A percentile compares a stretch with the other conserved stretches of the same genome.
phyloP scores from a whole-genome alignment of 2,888 invertebrate genomes.

The Epinotia bilunana region DNA sequence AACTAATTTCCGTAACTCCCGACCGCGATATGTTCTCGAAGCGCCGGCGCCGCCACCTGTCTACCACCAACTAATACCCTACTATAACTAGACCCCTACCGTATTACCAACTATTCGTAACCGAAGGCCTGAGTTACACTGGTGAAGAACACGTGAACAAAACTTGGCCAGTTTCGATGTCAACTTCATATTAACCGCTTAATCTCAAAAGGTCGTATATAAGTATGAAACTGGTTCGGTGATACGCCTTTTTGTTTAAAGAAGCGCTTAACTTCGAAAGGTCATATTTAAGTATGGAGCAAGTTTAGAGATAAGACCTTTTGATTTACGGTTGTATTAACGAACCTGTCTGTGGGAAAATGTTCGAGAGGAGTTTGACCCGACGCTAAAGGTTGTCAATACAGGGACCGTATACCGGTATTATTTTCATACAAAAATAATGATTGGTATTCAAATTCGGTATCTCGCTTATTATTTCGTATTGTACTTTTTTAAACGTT shows the following conservation, averaged over 20 bases:
- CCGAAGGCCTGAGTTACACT: not conserved
- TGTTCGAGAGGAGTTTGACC: constrained; percentile 30
- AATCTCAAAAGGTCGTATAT: constrained; percentile 3
- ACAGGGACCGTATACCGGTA: not conserved
- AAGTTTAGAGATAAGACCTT: constrained; percentile 10
- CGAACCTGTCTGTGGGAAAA: constrained; percentile 16
- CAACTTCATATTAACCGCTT: not conserved
- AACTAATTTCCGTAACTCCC: not conserved
- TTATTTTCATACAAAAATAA: no score
- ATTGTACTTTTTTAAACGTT: no score
- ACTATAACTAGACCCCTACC: not conserved
- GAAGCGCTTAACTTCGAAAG: not conserved
- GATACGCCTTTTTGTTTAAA: not conserved
- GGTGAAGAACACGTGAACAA: not conserved
- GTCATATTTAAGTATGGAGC: constrained; percentile 7
- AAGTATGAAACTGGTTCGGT: not conserved
- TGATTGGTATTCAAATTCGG: no score
- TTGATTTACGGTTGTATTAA: not conserved
- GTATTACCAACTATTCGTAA: not conserved
- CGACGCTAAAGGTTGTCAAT: constrained; percentile 11
- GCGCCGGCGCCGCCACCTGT: constrained; percentile 20
- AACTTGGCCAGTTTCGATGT: constrained; percentile 10
- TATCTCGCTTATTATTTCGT: no score
- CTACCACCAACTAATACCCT: not conserved
- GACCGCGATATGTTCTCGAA: not conserved